Conservation (phyloP, 1,140 invertebrate species). For the Copidosoma floridanum region DNA sequence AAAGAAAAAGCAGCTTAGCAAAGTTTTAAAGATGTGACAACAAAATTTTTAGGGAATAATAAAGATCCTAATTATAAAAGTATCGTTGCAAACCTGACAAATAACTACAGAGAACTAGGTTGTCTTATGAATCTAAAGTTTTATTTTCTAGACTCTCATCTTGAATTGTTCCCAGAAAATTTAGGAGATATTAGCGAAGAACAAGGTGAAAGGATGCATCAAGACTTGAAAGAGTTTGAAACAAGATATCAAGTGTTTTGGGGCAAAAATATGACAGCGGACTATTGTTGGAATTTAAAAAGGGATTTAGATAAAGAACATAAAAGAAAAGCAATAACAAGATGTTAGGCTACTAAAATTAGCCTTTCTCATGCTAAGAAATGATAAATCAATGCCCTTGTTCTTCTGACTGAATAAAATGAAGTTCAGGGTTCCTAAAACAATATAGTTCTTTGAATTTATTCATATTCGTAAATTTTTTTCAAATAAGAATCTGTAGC, state of each 20-base stretch:
- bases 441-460: too few relatives aligned
- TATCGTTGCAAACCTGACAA: not conserved
- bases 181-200: conserved; percentile 1
- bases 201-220: too few relatives aligned
- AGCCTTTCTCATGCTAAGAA: too few relatives aligned
- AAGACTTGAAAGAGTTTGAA: conserved; percentile 2
- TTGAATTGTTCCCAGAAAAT: conserved; percentile 6
- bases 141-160: conserved; percentile 2
- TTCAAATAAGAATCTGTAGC: too few relatives aligned
- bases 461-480: too few relatives aligned
- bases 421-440: too few relatives aligned
- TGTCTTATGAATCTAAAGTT: conserved; percentile 4
- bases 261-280: not conserved
- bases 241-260: not conserved
- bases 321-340: conserved; percentile 4
- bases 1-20: not conserved
- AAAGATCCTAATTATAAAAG: not conserved
- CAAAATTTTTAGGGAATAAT: not conserved
- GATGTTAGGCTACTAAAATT: not conserved
- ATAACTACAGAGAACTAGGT: not conserved
- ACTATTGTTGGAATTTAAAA: not conserved
- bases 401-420: too few relatives aligned
- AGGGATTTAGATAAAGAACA: not conserved
- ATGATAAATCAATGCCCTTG: too few relatives aligned
- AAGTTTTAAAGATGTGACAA: not conserved